Percentiles rank a stretch among this genome's conserved stretches.
These are phyloP conservation scores for Dallia pectoralis DNA, from an alignment of 2,797 vertebrate genomes.

Conservation along the genomic window DNA sequence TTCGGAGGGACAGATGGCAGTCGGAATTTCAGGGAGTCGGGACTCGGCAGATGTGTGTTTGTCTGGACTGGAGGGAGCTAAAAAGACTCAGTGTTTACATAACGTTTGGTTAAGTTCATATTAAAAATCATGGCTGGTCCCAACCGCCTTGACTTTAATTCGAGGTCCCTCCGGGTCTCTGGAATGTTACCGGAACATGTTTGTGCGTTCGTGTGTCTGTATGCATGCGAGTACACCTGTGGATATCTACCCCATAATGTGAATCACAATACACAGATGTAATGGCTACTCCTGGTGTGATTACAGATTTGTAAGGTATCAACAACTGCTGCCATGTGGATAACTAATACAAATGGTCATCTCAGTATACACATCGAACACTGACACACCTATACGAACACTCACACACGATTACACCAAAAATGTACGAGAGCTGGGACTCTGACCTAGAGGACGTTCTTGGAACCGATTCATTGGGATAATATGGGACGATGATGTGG, in stretches of 20 bases:
- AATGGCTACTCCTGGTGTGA: too few species aligned
- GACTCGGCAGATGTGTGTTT: not conserved
- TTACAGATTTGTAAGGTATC: too few species aligned
- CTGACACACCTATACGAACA: slow-evolving; percentile 4
- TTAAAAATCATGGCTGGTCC: slow-evolving; percentile 62
- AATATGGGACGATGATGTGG: too few species aligned
- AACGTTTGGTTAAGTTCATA: slow-evolving; percentile 70
- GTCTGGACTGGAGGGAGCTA: not conserved
- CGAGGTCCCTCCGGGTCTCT: slow-evolving; percentile 65
- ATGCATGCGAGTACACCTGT: slow-evolving; percentile 19
- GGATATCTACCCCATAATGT: not conserved
- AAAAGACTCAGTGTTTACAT: slow-evolving; percentile 64
- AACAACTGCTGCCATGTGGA: too few species aligned
- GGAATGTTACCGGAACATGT: slow-evolving; percentile 50
- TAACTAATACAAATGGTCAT: too few species aligned
- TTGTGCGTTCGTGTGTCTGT: slow-evolving; percentile 58
- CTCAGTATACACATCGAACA: not conserved
- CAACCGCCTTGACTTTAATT: slow-evolving; percentile 69
- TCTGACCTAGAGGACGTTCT: too few species aligned
- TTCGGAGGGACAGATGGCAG: slow-evolving; percentile 61
- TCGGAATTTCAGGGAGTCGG: slow-evolving; percentile 62
- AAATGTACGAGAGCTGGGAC: too few species aligned
- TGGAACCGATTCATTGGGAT: too few species aligned
- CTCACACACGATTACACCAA: not conserved
- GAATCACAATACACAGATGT: not conserved